These are phyloP conservation scores for Noctua janthe DNA, from an alignment of 2,888 invertebrate species.

Conservation along the genomic window DNA sequence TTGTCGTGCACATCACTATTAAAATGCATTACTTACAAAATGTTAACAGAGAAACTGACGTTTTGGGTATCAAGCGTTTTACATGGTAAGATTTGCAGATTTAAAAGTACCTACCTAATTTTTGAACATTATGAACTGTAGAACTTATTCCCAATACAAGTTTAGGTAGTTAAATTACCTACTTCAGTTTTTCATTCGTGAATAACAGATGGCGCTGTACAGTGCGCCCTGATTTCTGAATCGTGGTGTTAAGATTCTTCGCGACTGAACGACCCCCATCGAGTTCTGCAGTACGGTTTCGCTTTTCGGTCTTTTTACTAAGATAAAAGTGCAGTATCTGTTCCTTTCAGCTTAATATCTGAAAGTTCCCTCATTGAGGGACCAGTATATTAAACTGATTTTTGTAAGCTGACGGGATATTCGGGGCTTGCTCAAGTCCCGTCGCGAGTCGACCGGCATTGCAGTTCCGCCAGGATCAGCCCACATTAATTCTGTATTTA, in stretches of 20 bases:
- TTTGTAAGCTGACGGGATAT: too few relatives aligned
- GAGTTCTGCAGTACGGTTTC: not conserved
- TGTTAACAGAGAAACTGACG: too few relatives aligned
- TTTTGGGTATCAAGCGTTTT: not conserved
- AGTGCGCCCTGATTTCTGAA: not conserved
- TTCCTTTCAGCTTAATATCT: too few relatives aligned
- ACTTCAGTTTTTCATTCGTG: not conserved
- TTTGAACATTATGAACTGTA: not conserved
- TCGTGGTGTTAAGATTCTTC: not conserved
- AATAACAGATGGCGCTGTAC: constrained; percentile 16
- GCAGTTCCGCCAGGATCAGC: too few relatives aligned
- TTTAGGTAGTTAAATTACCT: not conserved
- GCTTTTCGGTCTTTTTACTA: not conserved
- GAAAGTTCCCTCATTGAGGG: too few relatives aligned
- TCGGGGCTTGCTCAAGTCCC: too few relatives aligned
- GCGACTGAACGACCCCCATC: not conserved
- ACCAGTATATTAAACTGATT: too few relatives aligned
- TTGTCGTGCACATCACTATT: not conserved
- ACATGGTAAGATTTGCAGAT: not conserved
- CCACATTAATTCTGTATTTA: too few relatives aligned
- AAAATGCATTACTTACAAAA: not conserved
- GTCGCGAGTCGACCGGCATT: too few relatives aligned
- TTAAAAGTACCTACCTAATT: not conserved
- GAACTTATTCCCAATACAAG: not conserved
- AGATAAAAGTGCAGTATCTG: too few relatives aligned